Conservation (phyloP, 2,797 vertebrate species). For the Clarias laeviceps region DNA sequence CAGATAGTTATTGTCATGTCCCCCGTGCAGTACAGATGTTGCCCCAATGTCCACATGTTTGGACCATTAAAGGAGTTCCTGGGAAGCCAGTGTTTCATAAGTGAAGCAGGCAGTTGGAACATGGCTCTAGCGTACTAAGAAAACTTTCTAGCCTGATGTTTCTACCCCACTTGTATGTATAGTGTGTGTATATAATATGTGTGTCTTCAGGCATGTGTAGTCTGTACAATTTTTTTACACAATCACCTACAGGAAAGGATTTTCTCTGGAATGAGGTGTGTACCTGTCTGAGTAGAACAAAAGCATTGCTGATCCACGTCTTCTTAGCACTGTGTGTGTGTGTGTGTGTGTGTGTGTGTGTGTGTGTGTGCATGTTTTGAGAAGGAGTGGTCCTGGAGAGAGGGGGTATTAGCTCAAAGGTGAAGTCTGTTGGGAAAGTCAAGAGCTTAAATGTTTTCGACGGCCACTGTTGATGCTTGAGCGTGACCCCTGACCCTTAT, state of each 20-base stretch:
- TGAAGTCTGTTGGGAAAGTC: background rate
- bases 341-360: background rate
- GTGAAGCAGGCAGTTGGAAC: too few relatives aligned
- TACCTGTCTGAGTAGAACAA: conserved; percentile 14
- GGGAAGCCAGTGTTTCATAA: too few relatives aligned
- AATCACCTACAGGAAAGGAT: background rate
- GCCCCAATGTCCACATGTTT: too few relatives aligned
- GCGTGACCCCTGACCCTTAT: background rate
- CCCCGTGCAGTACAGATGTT: too few relatives aligned
- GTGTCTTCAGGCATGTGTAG: too few relatives aligned
- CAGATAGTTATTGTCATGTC: too few relatives aligned
- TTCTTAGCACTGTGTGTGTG: background rate
- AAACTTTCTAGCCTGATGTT: too few relatives aligned
- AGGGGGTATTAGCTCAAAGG: background rate
- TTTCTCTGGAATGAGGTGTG: conserved; percentile 23
- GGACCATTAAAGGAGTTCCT: too few relatives aligned
- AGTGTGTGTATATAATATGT: background rate
- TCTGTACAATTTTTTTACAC: background rate
- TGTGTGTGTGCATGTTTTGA: background rate
- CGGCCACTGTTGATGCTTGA: background rate
- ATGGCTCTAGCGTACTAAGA: too few relatives aligned
- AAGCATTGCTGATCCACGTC: background rate
- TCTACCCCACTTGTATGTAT: background rate
- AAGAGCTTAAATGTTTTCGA: background rate
- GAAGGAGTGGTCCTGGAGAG: background rate